Conservation (phyloP, 2,113 vertebrate species). For the Laterallus jamaicensis region DNA sequence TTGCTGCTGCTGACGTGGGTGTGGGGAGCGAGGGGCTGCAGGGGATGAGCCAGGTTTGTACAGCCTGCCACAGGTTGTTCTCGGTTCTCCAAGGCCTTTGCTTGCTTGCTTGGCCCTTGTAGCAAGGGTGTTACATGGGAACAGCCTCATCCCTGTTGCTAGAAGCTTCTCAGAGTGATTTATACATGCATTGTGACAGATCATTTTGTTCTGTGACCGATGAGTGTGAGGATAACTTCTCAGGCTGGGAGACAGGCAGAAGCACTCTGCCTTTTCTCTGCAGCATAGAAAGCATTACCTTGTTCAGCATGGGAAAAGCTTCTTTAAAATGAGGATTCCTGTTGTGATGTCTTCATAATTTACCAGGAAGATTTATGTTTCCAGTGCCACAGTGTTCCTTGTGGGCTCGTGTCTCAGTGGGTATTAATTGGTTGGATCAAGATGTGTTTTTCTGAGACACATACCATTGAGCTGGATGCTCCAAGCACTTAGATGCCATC, state of each 20-base stretch:
- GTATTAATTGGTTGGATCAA: not conserved
- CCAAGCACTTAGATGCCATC: not conserved
- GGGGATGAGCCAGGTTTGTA: not conserved
- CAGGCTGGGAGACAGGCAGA: not conserved
- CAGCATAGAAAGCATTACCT: not conserved
- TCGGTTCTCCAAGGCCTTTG: not conserved
- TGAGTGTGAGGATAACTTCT: not conserved
- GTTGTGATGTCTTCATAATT: not conserved
- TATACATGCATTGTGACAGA: not conserved
- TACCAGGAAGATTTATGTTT: not conserved
- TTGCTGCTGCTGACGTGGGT: fast-evolving
- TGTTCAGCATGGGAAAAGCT: not conserved
- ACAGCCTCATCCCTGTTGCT: not conserved
- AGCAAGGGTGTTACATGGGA: not conserved
- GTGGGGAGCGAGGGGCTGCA: fast-evolving
- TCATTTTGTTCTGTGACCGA: not conserved
- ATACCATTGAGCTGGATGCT: not conserved
- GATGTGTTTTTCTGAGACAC: not conserved
- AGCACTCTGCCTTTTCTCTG: not conserved
- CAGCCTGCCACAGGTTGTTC: fast-evolving
- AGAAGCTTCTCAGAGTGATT: not conserved
- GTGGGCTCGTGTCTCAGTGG: not conserved
- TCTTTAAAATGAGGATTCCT: not conserved
- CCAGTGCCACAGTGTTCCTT: not conserved
- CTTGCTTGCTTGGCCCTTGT: not conserved